Base-by-base conservation (phyloP, 2,888 invertebrate species). In the Syrista parreyssii region DNA sequence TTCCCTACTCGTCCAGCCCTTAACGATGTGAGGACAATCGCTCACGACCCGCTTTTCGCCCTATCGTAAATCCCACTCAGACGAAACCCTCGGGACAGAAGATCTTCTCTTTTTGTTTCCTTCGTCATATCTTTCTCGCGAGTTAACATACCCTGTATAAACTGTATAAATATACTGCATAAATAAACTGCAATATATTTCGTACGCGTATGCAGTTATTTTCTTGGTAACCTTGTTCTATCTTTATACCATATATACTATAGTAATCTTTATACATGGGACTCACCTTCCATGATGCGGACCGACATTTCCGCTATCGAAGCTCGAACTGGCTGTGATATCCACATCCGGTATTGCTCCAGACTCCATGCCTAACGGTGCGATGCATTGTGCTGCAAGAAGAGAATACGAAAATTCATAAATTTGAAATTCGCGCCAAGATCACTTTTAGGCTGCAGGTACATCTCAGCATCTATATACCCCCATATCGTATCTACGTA, bases 321-420 rank as follows among this genome's bases (percentile, higher is more conserved):
- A 97, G 84, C 96, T 96, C 73, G 97, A 97, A 91, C 96, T 97
- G 82, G 97, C 97, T 79, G 94, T 94, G 89, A 97, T 95, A 91
- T 96, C 96, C 87, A 93, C 93, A 92, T 97, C 96, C 86, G 94
- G 94, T 88, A 98, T 97, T 86, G 93, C 93, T 80, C 96, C 96
- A 84, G 95, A 95, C 93, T 97, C 96, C 97, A 98, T 96, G 81
- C 98, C 98, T 89, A 98, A 93, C 75, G 97, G 95, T 81, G 94
- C 94, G 88, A 94, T 95, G 92, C 97, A 97, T 93, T 96, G 95
- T 88, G 95, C 97, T 97, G 94, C 79, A 93, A 94, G 90, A 91
- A 84, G 86, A 84, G 83, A 83, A 23, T 2, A 23, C 15, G 0
- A 55, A 23, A 55, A 23, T 55, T 23, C 2, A 23, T 55, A 23